phyloP scores from a whole-genome alignment of 2,113 vertebrate species.

The Athene cunicularia region DNA sequence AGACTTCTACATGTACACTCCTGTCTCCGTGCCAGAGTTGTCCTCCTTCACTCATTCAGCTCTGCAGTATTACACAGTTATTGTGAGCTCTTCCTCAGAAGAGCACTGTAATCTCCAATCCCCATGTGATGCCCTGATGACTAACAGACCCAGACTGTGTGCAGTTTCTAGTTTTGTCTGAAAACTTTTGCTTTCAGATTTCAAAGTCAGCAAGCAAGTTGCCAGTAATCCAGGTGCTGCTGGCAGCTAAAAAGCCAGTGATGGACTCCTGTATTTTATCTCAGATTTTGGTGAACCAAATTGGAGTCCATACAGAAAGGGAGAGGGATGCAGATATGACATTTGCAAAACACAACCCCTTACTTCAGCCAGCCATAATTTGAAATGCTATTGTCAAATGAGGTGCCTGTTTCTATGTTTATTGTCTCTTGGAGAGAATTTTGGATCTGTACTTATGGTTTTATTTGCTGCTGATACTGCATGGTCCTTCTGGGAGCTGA shows the following conservation, averaged over 20 bases:
- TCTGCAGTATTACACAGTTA: neutral
- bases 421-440: neutral
- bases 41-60: neutral
- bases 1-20: accelerated
- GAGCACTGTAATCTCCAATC: neutral
- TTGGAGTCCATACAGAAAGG: neutral
- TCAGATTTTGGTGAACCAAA: neutral
- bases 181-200: constrained; percentile 14
- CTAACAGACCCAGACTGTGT: neutral
- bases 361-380: neutral
- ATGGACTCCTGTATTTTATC: neutral
- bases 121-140: neutral
- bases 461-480: neutral
- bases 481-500: neutral
- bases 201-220: neutral
- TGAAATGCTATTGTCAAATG: neutral
- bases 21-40: neutral
- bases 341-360: neutral
- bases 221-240: constrained; percentile 1
- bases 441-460: neutral
- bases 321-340: neutral
- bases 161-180: neutral
- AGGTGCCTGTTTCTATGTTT: neutral
- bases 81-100: neutral
- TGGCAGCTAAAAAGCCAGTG: neutral